Conservation (phyloP, 2,113 vertebrate genomes). For the Pogona vitticeps region DNA sequence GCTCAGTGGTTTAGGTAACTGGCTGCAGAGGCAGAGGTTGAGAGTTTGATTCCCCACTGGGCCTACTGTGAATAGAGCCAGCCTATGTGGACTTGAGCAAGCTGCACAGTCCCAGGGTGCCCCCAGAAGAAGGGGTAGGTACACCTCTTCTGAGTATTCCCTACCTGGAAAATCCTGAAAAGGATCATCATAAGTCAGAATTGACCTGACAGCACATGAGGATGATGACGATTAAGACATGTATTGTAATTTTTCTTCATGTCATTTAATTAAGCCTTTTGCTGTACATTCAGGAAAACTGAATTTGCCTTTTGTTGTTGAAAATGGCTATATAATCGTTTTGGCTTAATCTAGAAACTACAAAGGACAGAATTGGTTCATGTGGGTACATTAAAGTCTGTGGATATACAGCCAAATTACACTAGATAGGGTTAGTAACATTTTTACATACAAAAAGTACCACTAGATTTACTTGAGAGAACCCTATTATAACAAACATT, state of each 20-base stretch:
- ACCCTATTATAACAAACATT: conserved; percentile 32
- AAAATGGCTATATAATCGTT: neutral
- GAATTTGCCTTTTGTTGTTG: neutral
- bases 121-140: too few species aligned
- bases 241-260: neutral
- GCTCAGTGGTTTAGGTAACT: too few species aligned
- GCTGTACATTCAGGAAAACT: neutral
- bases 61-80: too few species aligned
- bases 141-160: too few species aligned
- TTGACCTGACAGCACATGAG: too few species aligned
- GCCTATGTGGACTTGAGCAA: too few species aligned
- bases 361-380: neutral
- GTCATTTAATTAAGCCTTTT: neutral
- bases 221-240: too few species aligned
- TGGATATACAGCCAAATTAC: neutral
- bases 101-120: too few species aligned
- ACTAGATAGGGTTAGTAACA: neutral
- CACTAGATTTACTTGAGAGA: conserved; percentile 11
- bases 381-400: neutral
- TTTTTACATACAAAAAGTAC: conserved; percentile 5
- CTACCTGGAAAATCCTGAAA: too few species aligned
- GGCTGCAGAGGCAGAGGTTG: too few species aligned
- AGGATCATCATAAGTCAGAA: too few species aligned
- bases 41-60: too few species aligned
- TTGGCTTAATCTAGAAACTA: neutral